A percentile compares a stretch with the other conserved stretches of the same genome.
phyloP scores from a whole-genome alignment of 2,797 vertebrate species.

The Mormyrus hasselquistii region DNA sequence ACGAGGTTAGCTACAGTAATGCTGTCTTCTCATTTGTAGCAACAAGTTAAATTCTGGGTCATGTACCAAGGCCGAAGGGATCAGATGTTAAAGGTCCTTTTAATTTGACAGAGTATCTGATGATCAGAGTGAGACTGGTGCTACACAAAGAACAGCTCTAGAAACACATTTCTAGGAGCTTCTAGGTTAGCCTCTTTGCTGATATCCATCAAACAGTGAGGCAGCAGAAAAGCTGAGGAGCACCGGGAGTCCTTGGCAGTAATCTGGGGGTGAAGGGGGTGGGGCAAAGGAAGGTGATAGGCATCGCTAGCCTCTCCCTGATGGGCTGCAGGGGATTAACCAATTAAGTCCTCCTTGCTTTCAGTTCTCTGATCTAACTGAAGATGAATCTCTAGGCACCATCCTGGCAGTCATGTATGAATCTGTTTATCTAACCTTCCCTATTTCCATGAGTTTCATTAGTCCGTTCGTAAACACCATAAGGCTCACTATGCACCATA shows the following conservation, averaged over 20 bases:
- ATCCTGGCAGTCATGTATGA: conserved; percentile 10
- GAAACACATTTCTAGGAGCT: conserved; percentile 28
- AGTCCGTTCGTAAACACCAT: conserved; percentile 1
- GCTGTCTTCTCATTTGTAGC: not conserved
- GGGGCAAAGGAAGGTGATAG: conserved; percentile 1
- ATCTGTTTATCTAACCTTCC: conserved; percentile 20
- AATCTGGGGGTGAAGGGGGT: conserved; percentile 30
- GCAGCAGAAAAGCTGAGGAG: conserved; percentile 35
- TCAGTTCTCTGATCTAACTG: conserved; percentile 24
- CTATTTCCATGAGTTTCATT: conserved; percentile 18
- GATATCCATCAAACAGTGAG: conserved; percentile 43
- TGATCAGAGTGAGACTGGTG: not conserved
- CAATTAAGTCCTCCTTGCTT: conserved; percentile 9
- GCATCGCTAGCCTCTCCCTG: conserved; percentile 29
- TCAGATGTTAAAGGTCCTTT: not conserved
- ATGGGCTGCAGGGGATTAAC: conserved; percentile 30
- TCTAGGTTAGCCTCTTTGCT: conserved; percentile 20
- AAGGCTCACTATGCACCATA: conserved; percentile 6
- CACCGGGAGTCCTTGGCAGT: conserved; percentile 23
- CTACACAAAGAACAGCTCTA: conserved; percentile 12
- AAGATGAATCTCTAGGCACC: conserved; percentile 6
- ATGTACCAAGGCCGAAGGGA: not conserved
- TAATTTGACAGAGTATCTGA: not conserved
- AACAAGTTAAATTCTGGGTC: not conserved
- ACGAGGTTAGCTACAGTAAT: not conserved